These are phyloP conservation scores for Cyphomyrmex costatus DNA, from an alignment of 1,140 invertebrate species.

Conservation along the genomic window DNA sequence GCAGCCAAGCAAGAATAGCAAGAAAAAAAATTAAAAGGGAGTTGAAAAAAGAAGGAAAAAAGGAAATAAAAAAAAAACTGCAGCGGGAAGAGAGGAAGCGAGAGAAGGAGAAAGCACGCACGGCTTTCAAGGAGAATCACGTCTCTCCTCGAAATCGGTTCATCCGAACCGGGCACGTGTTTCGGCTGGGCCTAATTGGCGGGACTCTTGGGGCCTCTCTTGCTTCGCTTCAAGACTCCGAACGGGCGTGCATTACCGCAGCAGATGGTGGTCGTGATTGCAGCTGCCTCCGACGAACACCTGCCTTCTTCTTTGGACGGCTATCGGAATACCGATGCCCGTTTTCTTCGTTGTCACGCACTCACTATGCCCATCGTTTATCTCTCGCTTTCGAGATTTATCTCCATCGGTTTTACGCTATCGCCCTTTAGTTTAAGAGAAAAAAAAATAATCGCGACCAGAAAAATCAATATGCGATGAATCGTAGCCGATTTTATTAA, in stretches of 20 bases:
- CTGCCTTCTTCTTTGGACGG: conserved; percentile 74
- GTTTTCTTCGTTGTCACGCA: conserved; percentile 11
- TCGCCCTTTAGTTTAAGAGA: neutral
- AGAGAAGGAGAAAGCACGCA: conserved; percentile 35
- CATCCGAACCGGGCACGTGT: conserved; percentile 77
- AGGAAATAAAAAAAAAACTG: conserved; percentile 31
- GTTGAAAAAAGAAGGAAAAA: conserved; percentile 22
- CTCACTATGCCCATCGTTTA: conserved; percentile 43
- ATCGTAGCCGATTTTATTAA: conserved; percentile 11
- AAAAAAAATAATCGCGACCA: conserved; percentile 32
- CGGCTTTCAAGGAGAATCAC: conserved; percentile 58
- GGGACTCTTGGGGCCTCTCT: conserved; percentile 67
- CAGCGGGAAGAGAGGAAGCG: conserved; percentile 15
- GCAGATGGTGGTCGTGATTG: conserved; percentile 81
- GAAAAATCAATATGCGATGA: conserved; percentile 14
- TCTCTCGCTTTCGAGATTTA: conserved; percentile 20
- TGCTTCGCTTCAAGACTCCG: conserved; percentile 65
- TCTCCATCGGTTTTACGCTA: neutral
- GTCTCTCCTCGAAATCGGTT: conserved; percentile 66
- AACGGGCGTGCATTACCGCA: conserved; percentile 75
- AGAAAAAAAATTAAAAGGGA: neutral
- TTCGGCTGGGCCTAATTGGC: conserved; percentile 78
- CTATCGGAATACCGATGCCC: conserved; percentile 76
- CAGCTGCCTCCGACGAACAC: conserved; percentile 78
- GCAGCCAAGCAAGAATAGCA: conserved; percentile 10